These are phyloP conservation scores for Lophotriccus pileatus DNA, from an alignment of 2,797 vertebrate species.

Conservation along the genomic window DNA sequence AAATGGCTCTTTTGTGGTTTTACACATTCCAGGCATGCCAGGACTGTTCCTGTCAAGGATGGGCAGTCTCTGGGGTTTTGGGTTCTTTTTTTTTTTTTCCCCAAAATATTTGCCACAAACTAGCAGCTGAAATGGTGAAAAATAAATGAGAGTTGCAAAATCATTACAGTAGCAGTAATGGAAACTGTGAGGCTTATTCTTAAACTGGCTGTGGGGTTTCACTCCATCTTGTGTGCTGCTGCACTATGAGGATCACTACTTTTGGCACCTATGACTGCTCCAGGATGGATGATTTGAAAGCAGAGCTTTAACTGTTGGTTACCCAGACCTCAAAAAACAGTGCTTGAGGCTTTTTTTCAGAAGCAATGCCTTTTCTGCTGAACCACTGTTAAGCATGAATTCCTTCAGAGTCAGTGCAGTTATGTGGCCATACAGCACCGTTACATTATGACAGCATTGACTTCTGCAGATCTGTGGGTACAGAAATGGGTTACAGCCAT, in stretches of 20 bases:
- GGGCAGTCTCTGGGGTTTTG: not conserved
- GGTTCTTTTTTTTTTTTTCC: not conserved
- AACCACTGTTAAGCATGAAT: not conserved
- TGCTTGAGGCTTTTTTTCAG: not conserved
- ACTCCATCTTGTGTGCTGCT: not conserved
- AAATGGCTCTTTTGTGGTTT: conserved; percentile 51
- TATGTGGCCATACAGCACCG: not conserved
- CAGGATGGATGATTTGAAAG: not conserved
- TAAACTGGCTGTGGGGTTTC: not conserved
- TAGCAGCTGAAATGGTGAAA: conserved; percentile 8
- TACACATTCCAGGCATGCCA: conserved; percentile 62
- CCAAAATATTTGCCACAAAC: not conserved
- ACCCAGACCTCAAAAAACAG: not conserved
- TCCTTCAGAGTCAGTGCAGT: not conserved
- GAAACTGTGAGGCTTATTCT: conserved; percentile 18
- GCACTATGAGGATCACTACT: not conserved
- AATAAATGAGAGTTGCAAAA: conserved; percentile 13
- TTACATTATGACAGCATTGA: fast-evolving
- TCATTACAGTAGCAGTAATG: conserved; percentile 19
- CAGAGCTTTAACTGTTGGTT: not conserved
- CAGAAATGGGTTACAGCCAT: not conserved
- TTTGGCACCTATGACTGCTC: not conserved
- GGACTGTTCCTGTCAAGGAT: conserved; percentile 49
- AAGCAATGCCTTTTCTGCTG: not conserved
- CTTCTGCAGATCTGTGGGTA: not conserved